A percentile compares a stretch with the other conserved stretches of the same genome.
These are phyloP conservation scores for Solea solea DNA, from an alignment of 2,113 vertebrate genomes.

Conservation along the genomic window DNA sequence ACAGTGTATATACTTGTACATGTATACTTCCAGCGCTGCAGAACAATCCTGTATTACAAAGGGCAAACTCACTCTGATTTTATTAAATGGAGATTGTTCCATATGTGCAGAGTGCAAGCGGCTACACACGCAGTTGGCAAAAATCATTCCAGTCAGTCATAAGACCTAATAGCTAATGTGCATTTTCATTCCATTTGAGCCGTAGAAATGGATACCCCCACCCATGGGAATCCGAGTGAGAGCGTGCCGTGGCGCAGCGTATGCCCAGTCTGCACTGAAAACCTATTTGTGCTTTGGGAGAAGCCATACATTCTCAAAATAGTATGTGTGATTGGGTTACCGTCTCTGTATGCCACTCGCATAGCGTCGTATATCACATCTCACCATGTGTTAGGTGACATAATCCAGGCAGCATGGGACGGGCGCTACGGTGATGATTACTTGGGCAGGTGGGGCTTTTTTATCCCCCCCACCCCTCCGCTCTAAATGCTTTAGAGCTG, in stretches of 20 bases:
- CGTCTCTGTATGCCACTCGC: conserved; percentile 58
- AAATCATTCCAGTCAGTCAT: conserved; percentile 57
- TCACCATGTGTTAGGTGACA: conserved; percentile 75
- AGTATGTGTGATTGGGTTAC: conserved; percentile 80
- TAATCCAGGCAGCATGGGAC: conserved; percentile 68
- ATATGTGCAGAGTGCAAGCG: neutral
- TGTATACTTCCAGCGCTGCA: neutral
- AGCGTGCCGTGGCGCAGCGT: conserved; percentile 33
- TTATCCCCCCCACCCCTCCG: neutral
- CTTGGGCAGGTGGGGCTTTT: conserved; percentile 75
- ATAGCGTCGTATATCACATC: conserved; percentile 74
- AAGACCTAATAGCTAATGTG: conserved; percentile 54
- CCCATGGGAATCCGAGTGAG: conserved; percentile 56
- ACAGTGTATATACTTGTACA: neutral
- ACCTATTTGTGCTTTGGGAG: conserved; percentile 75
- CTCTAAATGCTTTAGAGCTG: conserved; percentile 45
- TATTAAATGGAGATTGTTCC: conserved; percentile 27
- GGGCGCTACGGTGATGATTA: conserved; percentile 51
- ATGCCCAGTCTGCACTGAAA: conserved; percentile 57
- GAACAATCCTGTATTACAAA: conserved; percentile 2
- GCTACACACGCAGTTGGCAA: conserved; percentile 47
- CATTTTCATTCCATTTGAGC: conserved; percentile 68
- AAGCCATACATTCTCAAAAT: conserved; percentile 80
- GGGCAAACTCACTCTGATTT: conserved; percentile 22
- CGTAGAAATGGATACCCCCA: conserved; percentile 61